Conservation (phyloP, 2,113 vertebrate genomes). For the Leucosticte australis region DNA sequence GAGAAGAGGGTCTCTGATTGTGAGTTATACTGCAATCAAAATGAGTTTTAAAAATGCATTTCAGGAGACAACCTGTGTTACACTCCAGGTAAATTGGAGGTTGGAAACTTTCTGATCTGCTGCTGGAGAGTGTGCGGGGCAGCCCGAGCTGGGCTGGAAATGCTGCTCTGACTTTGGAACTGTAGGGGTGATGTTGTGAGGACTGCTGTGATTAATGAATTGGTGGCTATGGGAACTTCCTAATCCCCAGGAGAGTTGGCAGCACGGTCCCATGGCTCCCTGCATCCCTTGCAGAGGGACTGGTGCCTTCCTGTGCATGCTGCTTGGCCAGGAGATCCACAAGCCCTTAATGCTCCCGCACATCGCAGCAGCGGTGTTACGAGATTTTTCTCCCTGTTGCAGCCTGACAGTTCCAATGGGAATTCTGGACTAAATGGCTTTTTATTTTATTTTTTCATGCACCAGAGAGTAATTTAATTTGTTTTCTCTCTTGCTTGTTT, state of each 20-base stretch:
- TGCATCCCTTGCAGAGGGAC: background rate
- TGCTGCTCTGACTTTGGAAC: background rate
- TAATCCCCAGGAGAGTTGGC: background rate
- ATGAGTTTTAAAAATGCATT: background rate
- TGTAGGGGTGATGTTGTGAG: background rate
- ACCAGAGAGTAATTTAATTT: slow-evolving; percentile 59
- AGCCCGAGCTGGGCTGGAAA: rapidly evolving
- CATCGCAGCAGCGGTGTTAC: background rate
- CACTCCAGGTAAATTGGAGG: rapidly evolving
- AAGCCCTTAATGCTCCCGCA: background rate
- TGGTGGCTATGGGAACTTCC: background rate
- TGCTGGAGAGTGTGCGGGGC: rapidly evolving
- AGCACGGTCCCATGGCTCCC: rapidly evolving
- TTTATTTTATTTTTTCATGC: background rate
- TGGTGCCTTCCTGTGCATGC: background rate
- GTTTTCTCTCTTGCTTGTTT: slow-evolving; percentile 50
- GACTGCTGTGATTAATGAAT: background rate
- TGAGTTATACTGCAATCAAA: background rate
- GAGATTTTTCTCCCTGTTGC: background rate
- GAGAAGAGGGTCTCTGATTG: background rate
- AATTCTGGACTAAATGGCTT: slow-evolving; percentile 40
- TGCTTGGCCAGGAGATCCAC: background rate
- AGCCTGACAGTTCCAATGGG: background rate
- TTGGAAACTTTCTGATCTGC: background rate
- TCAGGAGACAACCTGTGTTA: background rate